A percentile compares a stretch with the other conserved stretches of the same genome.
Evolutionary conservation across 2,113 vertebrate species (phyloP).

Genomic region (Phalacrocorax brasilianus): DNA sequence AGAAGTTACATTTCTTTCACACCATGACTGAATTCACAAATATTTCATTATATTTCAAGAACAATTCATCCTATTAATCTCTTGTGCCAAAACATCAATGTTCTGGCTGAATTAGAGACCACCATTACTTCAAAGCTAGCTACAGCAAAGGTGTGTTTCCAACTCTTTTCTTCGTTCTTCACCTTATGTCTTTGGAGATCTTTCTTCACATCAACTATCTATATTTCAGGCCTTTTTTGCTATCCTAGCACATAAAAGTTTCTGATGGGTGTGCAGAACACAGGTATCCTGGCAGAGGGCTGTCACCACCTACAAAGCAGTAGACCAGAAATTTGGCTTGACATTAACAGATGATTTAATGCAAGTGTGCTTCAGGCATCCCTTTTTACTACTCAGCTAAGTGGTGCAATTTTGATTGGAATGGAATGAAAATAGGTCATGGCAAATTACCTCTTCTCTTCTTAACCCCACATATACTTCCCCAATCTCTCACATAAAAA

Average conservation of each 20-base stretch:
- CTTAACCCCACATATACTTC: background rate
- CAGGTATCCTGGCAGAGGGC: background rate
- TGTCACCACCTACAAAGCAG: background rate
- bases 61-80: background rate
- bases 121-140: background rate
- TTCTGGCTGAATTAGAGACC: background rate
- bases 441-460: slow-evolving; percentile 24
- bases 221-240: background rate
- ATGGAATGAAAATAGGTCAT: slow-evolving; percentile 54
- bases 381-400: slow-evolving; percentile 28
- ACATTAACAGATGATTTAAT: slow-evolving; percentile 27
- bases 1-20: background rate
- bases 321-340: background rate
- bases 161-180: background rate
- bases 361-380: slow-evolving; percentile 5
- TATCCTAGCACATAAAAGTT: background rate
- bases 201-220: background rate
- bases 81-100: background rate
- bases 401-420: slow-evolving; percentile 46
- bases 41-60: background rate
- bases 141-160: background rate
- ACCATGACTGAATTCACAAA: background rate
- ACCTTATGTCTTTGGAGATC: background rate
- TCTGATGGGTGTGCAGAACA: background rate
- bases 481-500: slow-evolving; percentile 29